These are phyloP conservation scores for Euphysa ruthae DNA, from an alignment of 30 jellyfish, hydroid and myxozoan species.

Conservation along the genomic window DNA sequence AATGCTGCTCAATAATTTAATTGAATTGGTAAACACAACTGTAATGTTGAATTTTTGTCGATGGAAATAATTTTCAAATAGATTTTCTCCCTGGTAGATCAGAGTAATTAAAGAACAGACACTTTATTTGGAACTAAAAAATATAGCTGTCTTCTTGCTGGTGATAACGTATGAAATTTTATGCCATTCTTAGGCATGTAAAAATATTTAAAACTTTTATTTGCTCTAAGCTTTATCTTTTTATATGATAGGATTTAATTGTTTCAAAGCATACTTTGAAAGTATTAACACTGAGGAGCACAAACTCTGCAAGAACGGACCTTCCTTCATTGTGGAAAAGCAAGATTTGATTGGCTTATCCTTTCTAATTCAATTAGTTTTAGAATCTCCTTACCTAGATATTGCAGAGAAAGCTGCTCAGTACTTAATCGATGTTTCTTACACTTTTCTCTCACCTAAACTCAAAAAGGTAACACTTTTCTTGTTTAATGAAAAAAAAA, in stretches of 20 bases:
- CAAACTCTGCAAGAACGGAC: slow-evolving; percentile 48
- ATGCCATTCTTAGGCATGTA: too few relatives aligned
- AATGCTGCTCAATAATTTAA: too few relatives aligned
- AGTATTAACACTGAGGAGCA: slow-evolving; percentile 58
- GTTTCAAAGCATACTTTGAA: slow-evolving; percentile 74
- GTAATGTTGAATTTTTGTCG: too few relatives aligned
- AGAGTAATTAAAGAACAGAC: too few relatives aligned
- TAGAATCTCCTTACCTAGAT: slow-evolving; percentile 60
- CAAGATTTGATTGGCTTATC: slow-evolving; percentile 69
- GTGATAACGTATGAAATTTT: too few relatives aligned
- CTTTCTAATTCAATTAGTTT: slow-evolving; percentile 55
- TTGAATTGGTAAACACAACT: too few relatives aligned
- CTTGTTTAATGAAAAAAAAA: too few relatives aligned
- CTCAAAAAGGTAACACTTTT: slow-evolving; percentile 49
- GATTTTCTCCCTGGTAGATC: too few relatives aligned
- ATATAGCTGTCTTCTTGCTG: too few relatives aligned
- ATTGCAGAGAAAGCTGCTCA: slow-evolving; percentile 84
- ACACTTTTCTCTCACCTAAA: slow-evolving; percentile 46
- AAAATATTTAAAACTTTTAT: too few relatives aligned
- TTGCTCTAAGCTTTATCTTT: not conserved
- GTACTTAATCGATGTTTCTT: slow-evolving; percentile 59
- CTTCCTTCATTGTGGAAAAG: slow-evolving; percentile 45
- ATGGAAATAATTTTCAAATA: too few relatives aligned
- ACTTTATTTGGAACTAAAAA: too few relatives aligned
- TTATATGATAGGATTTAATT: slow-evolving; percentile 44